phyloP scores from a whole-genome alignment of 1,140 invertebrate genomes.

The Callitettix versicolor region DNA sequence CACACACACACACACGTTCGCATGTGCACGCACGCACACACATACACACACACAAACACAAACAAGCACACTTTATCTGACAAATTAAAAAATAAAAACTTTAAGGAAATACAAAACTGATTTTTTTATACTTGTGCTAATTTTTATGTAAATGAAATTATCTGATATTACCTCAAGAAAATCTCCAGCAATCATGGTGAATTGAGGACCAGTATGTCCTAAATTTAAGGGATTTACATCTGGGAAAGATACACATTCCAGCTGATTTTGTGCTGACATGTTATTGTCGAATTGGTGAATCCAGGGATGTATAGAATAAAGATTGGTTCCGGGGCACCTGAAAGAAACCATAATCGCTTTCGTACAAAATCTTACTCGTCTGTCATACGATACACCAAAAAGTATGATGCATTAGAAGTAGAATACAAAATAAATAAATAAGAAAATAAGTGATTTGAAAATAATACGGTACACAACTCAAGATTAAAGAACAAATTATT shows the following conservation, averaged over 20 bases:
- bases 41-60: too few relatives aligned
- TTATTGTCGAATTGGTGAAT: constrained; percentile 90
- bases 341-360: constrained; percentile 13
- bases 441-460: too few relatives aligned
- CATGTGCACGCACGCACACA: too few relatives aligned
- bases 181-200: constrained; percentile 94
- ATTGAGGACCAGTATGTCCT: constrained; percentile 52
- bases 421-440: too few relatives aligned
- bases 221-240: constrained; percentile 66
- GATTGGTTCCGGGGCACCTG: constrained; percentile 45
- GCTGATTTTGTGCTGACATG: constrained; percentile 67
- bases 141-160: too few relatives aligned
- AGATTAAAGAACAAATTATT: too few relatives aligned
- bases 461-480: too few relatives aligned
- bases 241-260: constrained; percentile 69
- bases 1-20: too few relatives aligned
- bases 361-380: not conserved
- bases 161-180: constrained; percentile 67
- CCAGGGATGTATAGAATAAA: constrained; percentile 78
- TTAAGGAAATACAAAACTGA: too few relatives aligned
- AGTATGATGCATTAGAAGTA: not conserved
- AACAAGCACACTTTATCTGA: too few relatives aligned
- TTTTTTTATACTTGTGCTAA: too few relatives aligned
- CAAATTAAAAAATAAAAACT: too few relatives aligned
- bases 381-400: not conserved